Conservation (phyloP, 2,888 invertebrate species). For the Embidobia sp. region DNA sequence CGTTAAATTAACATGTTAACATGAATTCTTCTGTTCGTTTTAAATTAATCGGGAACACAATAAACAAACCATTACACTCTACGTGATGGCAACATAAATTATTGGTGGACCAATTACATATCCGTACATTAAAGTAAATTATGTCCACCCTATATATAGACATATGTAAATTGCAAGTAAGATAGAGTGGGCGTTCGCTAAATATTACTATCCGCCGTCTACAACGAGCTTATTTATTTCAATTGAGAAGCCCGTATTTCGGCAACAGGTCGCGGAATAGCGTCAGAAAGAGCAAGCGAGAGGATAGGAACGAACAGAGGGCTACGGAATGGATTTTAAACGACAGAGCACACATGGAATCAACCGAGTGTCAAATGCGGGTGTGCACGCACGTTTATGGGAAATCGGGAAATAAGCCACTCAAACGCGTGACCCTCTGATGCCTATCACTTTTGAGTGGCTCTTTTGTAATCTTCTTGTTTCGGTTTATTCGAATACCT, state of each 20-base stretch:
- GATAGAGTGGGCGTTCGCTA: slow-evolving; percentile 56
- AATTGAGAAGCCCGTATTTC: slow-evolving; percentile 75
- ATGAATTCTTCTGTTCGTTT: no score
- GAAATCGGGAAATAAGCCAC: slow-evolving; percentile 54
- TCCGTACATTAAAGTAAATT: slow-evolving; percentile 14
- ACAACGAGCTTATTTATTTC: slow-evolving; percentile 69
- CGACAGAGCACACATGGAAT: slow-evolving; percentile 29
- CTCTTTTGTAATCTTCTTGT: slow-evolving; percentile 52
- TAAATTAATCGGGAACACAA: no score
- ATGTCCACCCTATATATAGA: slow-evolving; percentile 38
- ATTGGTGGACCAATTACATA: background rate
- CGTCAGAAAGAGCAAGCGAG: slow-evolving; percentile 7
- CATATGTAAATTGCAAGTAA: slow-evolving; percentile 43
- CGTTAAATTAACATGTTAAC: no score
- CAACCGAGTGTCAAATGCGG: slow-evolving; percentile 51
- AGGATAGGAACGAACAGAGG: background rate
- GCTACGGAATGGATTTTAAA: slow-evolving; percentile 29
- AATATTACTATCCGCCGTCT: slow-evolving; percentile 67
- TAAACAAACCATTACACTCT: slow-evolving; percentile 9
- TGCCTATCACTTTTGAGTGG: slow-evolving; percentile 39
- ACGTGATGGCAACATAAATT: no score
- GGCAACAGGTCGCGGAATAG: slow-evolving; percentile 61
- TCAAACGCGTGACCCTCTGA: slow-evolving; percentile 55
- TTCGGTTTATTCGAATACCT: no score
- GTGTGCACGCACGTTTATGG: slow-evolving; percentile 45